Percentiles rank a stretch among this genome's conserved stretches.
Evolutionary conservation across 2,113 vertebrate genomes (phyloP).

Genomic region (Conger conger): DNA sequence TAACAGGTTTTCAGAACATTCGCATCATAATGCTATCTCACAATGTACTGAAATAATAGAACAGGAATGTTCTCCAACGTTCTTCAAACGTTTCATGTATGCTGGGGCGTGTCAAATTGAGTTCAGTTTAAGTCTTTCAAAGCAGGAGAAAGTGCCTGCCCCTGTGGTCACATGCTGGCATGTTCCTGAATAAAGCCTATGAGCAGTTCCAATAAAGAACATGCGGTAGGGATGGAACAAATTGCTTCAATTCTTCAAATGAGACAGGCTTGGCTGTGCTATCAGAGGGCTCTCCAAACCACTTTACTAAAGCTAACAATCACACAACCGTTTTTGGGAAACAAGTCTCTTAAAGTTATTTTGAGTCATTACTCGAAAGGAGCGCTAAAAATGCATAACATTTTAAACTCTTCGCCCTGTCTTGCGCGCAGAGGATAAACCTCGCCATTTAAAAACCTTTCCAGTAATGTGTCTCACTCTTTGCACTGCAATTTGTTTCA

Average conservation of each 20-base stretch:
- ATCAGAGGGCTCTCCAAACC: neutral
- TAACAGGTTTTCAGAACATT: no score
- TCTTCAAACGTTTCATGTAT: no score
- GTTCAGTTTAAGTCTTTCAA: neutral
- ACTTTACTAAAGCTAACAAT: slow-evolving; percentile 8
- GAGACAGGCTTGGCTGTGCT: neutral
- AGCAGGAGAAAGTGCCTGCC: neutral
- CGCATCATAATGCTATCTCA: no score
- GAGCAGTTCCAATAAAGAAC: neutral
- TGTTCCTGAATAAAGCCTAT: neutral
- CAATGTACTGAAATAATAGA: no score
- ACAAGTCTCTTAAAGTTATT: slow-evolving; percentile 10
- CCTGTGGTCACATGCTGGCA: neutral
- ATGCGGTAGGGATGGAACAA: neutral
- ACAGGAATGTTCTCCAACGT: no score
- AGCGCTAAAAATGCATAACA: neutral
- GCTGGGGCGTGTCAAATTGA: neutral
- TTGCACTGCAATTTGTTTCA: neutral
- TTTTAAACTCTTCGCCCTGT: neutral
- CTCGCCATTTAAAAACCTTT: slow-evolving; percentile 17
- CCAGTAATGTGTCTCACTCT: slow-evolving; percentile 2
- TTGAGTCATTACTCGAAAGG: neutral
- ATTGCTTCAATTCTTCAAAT: neutral
- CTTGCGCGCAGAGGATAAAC: neutral
- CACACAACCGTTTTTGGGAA: neutral